A percentile compares a stretch with the other conserved stretches of the same genome.
These are phyloP conservation scores for Drosophila mayri DNA, from an alignment of 1,140 invertebrate genomes.

Conservation along the genomic window DNA sequence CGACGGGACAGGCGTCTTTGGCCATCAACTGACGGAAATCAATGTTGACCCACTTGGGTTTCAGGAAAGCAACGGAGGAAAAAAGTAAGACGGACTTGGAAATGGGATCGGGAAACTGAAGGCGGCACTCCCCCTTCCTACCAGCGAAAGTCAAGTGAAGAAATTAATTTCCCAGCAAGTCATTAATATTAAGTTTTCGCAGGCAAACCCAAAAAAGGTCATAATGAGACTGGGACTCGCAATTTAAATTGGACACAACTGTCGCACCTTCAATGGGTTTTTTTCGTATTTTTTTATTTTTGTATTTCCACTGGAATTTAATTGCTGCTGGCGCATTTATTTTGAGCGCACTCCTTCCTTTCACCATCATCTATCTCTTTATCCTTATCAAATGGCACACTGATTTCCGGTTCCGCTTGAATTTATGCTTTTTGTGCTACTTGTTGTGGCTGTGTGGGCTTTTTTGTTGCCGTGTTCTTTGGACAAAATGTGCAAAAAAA, in stretches of 20 bases:
- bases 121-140: constrained; percentile 1
- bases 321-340: constrained; percentile 54
- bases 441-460: constrained; percentile 2
- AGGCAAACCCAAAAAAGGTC: constrained; percentile 68
- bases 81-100: constrained; percentile 29
- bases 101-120: constrained; percentile 47
- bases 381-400: constrained; percentile 47
- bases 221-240: constrained; percentile 55
- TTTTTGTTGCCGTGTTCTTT: constrained; percentile 32
- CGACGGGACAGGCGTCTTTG: constrained; percentile 38
- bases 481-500: constrained; percentile 28
- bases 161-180: constrained; percentile 80
- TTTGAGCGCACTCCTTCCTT: background rate
- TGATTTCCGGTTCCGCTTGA: constrained; percentile 67
- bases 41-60: constrained; percentile 80
- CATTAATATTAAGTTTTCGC: constrained; percentile 78
- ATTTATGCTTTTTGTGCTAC: constrained; percentile 6
- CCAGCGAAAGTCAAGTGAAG: constrained; percentile 68
- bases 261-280: constrained; percentile 32
- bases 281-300: background rate
- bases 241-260: constrained; percentile 44
- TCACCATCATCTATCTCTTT: constrained; percentile 29
- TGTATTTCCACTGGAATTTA: constrained; percentile 43
- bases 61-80: constrained; percentile 10
- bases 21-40: constrained; percentile 70